Conservation (phyloP, 1,140 invertebrate species). For the Hetaerina americana region DNA sequence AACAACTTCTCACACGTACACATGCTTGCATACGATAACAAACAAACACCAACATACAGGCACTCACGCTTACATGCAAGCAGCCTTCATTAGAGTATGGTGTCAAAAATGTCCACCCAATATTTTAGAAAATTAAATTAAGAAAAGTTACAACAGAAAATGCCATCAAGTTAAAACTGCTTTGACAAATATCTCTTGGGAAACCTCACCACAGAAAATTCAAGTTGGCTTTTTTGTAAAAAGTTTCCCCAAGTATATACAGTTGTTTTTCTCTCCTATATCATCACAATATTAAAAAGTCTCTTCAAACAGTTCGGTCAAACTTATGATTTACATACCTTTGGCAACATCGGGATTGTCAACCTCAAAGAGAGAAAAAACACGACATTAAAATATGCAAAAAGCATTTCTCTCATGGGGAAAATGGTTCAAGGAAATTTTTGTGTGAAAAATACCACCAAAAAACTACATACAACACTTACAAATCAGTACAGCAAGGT, state of each 20-base stretch:
- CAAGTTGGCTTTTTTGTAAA: neutral
- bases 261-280: neutral
- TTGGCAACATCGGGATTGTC: neutral
- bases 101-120: neutral
- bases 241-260: neutral
- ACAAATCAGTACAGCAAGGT: neutral
- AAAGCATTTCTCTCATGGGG: neutral
- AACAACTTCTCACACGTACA: neutral
- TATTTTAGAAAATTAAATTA: neutral
- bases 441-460: neutral
- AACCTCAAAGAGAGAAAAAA: neutral
- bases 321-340: neutral
- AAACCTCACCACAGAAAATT: neutral
- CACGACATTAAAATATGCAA: neutral
- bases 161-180: neutral
- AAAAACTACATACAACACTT: neutral
- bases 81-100: neutral
- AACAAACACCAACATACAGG: neutral
- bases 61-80: neutral
- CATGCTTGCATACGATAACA: neutral
- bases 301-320: neutral
- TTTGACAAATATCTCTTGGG: neutral
- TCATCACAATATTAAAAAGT: neutral
- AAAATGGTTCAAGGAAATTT: neutral
- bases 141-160: neutral